phyloP scores from a whole-genome alignment of 2,113 vertebrate genomes.

The Pteruthius melanotis region DNA sequence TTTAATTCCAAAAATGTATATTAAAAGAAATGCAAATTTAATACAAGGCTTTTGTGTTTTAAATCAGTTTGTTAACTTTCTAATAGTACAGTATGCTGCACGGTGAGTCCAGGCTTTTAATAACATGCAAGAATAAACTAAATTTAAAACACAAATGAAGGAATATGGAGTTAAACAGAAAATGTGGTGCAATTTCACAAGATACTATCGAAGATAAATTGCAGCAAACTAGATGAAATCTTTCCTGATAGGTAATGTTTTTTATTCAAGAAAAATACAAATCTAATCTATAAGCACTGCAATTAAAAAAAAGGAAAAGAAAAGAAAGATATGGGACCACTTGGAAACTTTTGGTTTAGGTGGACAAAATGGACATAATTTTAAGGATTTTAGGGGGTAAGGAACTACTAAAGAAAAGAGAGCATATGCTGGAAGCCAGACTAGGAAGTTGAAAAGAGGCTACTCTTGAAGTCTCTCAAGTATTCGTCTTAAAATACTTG shows the following conservation, averaged over 20 bases:
- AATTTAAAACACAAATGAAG: neutral
- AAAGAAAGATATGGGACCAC: fast-evolving
- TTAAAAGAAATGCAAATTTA: neutral
- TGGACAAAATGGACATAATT: neutral
- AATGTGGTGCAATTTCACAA: neutral
- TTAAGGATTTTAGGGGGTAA: neutral
- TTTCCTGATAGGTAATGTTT: neutral
- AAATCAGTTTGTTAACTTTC: neutral
- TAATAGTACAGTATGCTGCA: neutral
- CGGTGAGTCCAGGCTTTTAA: neutral
- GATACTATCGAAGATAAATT: neutral
- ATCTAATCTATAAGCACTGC: neutral
- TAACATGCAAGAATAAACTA: neutral
- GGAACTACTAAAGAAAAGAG: neutral
- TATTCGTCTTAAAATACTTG: neutral
- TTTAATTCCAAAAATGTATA: neutral
- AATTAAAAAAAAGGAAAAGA: neutral
- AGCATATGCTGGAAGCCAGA: neutral
- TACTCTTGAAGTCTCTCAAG: neutral
- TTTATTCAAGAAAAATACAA: neutral
- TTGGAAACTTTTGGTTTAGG: neutral
- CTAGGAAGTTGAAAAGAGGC: neutral
- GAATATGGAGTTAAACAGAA: neutral
- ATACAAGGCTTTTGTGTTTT: neutral
- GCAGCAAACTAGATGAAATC: neutral